Evolutionary conservation across 2,797 vertebrate species (phyloP), one percentile per base, ranked within the genome.

Genomic region (Intellagama lesueurii): DNA sequence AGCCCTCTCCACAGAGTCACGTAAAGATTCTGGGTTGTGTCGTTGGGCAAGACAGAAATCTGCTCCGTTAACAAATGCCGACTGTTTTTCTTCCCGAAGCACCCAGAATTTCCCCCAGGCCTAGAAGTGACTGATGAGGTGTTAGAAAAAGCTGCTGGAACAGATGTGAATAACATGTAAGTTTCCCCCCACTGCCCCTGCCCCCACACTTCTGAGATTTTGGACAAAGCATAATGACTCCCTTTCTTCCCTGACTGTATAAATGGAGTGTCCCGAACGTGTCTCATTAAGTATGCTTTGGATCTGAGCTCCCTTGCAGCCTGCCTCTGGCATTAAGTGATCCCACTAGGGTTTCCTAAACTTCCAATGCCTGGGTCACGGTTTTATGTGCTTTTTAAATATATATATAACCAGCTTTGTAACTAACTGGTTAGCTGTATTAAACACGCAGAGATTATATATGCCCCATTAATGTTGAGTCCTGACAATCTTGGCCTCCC

Each of bases 141-240:
- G 78, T 92, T 99, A 94, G 99, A 99, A 92, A 98, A 98, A 56
- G 97, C 98, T 0, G 98, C 98, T 0, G 99, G 99, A 91, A 98
- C 98, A 0, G 99, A 99, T 9, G 96, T 99, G 93, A 99, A 99
- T 94, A 98, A 99, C 96, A 98, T 99, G 99, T 99, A 97, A 96
- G 99, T 98, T 81, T 35, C 12, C 76, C 83, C 9, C 0, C n/a
- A 66, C 3, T 0, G 17, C 0, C 12, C 68, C 24, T 1, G 5
- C 19, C 60, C 1, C 0, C 60, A 40, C 7, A 12, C 24, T 77
- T 44, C 11, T 28, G 72, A 30, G 14, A 77, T 28, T 6, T 69
- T 70, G 4, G 4, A 26, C 32, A 77, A 35, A 64, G 30, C 30
- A 77, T 35, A 86, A 88, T 47, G n/a, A 60, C 47, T 24, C 44